Percentiles rank a stretch among this genome's conserved stretches.
These are phyloP conservation scores for Lagopus muta DNA, from an alignment of 2,113 vertebrate genomes.

Conservation along the genomic window DNA sequence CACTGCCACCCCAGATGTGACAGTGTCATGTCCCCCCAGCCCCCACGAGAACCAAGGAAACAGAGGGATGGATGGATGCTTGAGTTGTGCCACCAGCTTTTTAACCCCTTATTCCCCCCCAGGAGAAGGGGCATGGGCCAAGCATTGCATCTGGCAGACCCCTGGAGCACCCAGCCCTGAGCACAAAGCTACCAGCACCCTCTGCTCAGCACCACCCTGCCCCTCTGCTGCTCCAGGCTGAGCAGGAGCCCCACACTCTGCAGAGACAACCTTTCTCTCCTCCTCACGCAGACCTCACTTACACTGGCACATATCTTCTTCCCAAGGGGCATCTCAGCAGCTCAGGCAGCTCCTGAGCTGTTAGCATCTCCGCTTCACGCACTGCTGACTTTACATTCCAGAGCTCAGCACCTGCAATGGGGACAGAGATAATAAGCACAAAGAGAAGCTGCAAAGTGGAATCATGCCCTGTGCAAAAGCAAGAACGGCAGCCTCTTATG, in stretches of 20 bases:
- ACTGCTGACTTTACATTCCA: fast-evolving
- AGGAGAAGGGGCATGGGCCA: background rate
- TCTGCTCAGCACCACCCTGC: background rate
- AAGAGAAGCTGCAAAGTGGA: background rate
- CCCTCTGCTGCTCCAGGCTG: fast-evolving
- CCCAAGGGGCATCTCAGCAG: background rate
- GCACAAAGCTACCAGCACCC: background rate
- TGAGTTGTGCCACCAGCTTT: background rate
- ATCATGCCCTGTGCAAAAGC: fast-evolving
- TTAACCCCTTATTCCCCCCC: background rate
- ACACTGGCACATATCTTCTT: fast-evolving
- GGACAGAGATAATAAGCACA: fast-evolving
- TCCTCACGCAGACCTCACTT: fast-evolving
- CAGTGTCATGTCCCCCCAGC: background rate
- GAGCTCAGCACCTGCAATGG: background rate
- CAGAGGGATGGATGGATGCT: fast-evolving
- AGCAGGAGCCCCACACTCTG: background rate
- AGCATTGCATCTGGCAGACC: background rate
- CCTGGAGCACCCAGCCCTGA: background rate
- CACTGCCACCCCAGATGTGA: fast-evolving
- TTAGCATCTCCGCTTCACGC: fast-evolving
- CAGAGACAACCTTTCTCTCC: fast-evolving
- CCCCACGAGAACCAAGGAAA: background rate
- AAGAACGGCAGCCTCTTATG: background rate
- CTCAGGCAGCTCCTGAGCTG: fast-evolving